A percentile compares a stretch with the other conserved stretches of the same genome.
These are phyloP conservation scores for Strigamia transsilvanica DNA, from an alignment of 2,888 invertebrate genomes.

Conservation along the genomic window DNA sequence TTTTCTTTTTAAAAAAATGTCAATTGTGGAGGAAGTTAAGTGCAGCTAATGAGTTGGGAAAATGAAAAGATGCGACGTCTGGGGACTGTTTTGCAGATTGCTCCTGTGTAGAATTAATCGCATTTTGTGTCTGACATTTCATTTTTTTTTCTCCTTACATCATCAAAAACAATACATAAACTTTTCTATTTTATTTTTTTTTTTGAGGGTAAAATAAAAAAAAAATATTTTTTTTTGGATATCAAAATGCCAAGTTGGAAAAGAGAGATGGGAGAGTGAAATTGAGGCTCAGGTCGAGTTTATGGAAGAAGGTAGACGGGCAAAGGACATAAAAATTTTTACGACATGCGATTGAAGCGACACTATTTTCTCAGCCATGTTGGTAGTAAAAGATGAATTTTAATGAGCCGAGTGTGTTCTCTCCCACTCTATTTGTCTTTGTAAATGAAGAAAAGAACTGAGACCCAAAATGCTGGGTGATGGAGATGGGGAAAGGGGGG, in stretches of 20 bases:
- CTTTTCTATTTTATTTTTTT: not conserved
- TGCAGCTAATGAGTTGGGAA: conserved; percentile 45
- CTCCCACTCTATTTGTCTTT: not conserved
- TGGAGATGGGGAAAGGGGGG: not conserved
- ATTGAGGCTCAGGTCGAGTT: conserved; percentile 31
- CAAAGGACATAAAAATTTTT: conserved; percentile 13
- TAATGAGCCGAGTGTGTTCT: not conserved
- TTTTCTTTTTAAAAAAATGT: not conserved
- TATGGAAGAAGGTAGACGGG: conserved; percentile 15
- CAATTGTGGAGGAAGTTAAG: not conserved
- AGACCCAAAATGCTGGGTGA: not conserved
- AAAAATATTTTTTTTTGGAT: too few species aligned
- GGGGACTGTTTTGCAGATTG: not conserved
- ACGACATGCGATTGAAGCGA: conserved; percentile 24
- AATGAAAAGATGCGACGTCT: conserved; percentile 24
- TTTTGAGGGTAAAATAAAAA: not conserved
- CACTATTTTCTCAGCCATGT: conserved; percentile 15
- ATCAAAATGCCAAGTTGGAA: not conserved
- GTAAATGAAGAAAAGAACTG: not conserved
- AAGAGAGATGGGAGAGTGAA: not conserved
- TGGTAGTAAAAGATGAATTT: conserved; percentile 24
- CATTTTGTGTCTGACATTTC: conserved; percentile 4
- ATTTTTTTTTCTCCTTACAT: not conserved
- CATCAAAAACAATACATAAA: not conserved
- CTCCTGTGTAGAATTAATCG: conserved; percentile 23